Evolutionary conservation across 2,888 invertebrate species (phyloP), one percentile per base, ranked within the genome.

Genomic region (Chamaedrilus cognettii): DNA sequence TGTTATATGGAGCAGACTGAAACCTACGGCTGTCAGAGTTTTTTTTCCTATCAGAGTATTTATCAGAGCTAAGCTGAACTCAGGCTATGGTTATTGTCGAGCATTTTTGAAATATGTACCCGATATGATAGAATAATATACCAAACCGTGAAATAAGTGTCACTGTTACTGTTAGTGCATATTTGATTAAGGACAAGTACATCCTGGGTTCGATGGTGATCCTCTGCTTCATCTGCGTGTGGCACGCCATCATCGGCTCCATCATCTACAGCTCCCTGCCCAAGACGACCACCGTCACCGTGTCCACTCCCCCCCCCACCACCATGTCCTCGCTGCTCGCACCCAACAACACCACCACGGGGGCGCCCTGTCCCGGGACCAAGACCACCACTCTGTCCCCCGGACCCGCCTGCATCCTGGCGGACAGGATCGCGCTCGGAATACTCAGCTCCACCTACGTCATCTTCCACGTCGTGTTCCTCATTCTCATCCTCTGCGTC

Each of bases 151-250:
- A n/a, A n/a, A n/a, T n/a, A n/a, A n/a, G n/a, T n/a, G n/a, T n/a
- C n/a, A n/a, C n/a, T n/a, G n/a, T n/a, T n/a, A n/a, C n/a, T n/a
- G n/a, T n/a, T n/a, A n/a, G n/a, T n/a, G n/a, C n/a, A n/a, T n/a
- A n/a, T n/a, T n/a, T n/a, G n/a, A n/a, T n/a, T n/a, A 42, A 70
- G 70, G 70, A 70, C 58, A 70, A 68, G 33, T 70, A 70, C 63
- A 70, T 70, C n/a, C 62, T 70, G 42, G 64, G 60, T 5, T 68
- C 70, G n/a, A 70, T 70, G 70, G 57, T 57, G 7, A 70, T 68
- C 28, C 62, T 70, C 26, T 60, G 51, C 49, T 30, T 51, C 51
- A 68, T 70, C n/a, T 68, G 67, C 33, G 64, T 68, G 2, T 70
- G 70, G 70, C 70, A 70, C 26, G 70, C 70, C 1, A 62, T 65